phyloP scores from a whole-genome alignment of 2,797 vertebrate genomes.

The Halcyon smyrnensis region DNA sequence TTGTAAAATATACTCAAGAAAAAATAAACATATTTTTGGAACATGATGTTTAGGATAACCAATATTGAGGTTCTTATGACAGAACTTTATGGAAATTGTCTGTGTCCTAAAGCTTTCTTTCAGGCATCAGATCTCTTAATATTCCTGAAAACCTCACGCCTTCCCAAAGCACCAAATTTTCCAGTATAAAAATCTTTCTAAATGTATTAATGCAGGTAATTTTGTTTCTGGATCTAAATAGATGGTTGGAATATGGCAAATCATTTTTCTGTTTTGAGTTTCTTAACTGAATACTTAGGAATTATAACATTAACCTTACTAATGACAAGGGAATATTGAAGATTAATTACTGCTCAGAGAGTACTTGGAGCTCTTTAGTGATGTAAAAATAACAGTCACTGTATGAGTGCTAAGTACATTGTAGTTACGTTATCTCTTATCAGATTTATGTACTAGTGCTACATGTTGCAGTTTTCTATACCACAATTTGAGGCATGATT shows the following conservation, averaged over 20 bases:
- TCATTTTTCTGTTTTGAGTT: background rate
- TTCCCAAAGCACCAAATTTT: background rate
- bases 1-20: background rate
- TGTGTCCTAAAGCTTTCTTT: background rate
- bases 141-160: background rate
- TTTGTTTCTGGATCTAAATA: background rate
- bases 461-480: background rate
- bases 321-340: background rate
- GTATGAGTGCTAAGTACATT: background rate
- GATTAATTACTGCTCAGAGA: slow-evolving; percentile 16
- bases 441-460: background rate
- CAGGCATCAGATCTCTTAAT: background rate
- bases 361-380: background rate
- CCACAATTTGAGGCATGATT: background rate
- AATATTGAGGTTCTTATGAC: background rate
- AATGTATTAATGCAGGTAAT: background rate
- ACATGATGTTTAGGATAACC: background rate
- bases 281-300: background rate
- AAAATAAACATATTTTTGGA: background rate
- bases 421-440: background rate
- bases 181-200: background rate
- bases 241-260: background rate
- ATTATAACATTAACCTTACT: background rate
- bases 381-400: slow-evolving; percentile 10
- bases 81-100: background rate